A percentile compares a stretch with the other conserved stretches of the same genome.
Evolutionary conservation across 2,113 vertebrate genomes (phyloP).

Genomic region (Alethe diademata): DNA sequence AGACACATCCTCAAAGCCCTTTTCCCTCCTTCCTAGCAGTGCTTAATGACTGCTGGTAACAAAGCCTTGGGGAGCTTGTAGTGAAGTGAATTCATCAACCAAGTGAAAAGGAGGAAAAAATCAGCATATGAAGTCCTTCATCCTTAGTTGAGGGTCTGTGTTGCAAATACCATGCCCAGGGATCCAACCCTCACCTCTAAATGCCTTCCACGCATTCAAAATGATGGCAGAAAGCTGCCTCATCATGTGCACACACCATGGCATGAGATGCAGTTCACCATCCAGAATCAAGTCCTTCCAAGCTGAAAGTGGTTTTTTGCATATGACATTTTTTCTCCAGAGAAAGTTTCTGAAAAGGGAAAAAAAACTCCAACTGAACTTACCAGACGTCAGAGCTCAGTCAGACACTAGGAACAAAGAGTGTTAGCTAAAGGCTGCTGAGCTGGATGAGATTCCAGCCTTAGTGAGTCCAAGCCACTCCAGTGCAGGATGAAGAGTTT

Average conservation of each 20-base stretch:
- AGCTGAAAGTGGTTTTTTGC: not conserved
- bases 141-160: not conserved
- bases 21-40: not conserved
- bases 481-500: not conserved
- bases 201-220: not conserved
- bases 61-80: not conserved
- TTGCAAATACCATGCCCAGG: not conserved
- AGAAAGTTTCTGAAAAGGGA: not conserved
- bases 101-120: not conserved
- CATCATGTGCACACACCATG: not conserved
- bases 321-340: not conserved
- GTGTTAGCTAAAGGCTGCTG: not conserved
- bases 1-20: not conserved
- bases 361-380: rapidly evolving
- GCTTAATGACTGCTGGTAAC: not conserved
- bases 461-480: not conserved
- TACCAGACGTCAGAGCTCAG: not conserved
- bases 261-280: not conserved
- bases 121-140: not conserved
- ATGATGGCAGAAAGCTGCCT: not conserved
- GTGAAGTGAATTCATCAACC: not conserved
- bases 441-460: not conserved
- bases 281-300: not conserved
- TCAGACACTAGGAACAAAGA: not conserved
- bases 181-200: not conserved